These are phyloP conservation scores for Saturnia japonica DNA, from an alignment of 2,888 invertebrate species.

Conservation along the genomic window DNA sequence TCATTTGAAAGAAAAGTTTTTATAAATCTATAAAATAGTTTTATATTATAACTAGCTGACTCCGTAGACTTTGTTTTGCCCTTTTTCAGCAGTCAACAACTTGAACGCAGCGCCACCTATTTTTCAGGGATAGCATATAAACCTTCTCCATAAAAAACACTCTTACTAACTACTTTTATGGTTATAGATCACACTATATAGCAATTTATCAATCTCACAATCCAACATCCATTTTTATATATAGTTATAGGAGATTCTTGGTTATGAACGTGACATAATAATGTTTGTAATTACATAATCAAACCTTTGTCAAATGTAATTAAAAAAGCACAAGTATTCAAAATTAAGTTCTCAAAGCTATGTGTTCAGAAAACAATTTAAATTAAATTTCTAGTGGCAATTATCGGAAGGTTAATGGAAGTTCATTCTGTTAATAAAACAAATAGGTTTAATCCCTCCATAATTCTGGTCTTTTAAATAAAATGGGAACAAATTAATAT, in stretches of 20 bases:
- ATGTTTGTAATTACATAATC: neutral
- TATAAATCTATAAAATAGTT: too few species aligned
- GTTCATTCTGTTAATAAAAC: slow-evolving; percentile 21
- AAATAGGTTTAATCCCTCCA: slow-evolving; percentile 20
- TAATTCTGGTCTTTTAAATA: slow-evolving; percentile 16
- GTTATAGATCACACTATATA: too few species aligned
- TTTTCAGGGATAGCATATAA: too few species aligned
- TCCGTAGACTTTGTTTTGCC: too few species aligned
- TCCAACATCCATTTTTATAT: too few species aligned
- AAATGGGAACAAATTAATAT: slow-evolving; percentile 22
- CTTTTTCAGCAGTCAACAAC: too few species aligned
- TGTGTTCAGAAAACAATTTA: slow-evolving; percentile 29
- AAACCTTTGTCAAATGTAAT: neutral
- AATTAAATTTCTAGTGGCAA: slow-evolving; percentile 23
- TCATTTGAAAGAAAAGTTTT: too few species aligned
- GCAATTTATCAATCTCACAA: too few species aligned
- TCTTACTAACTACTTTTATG: too few species aligned
- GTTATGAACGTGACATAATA: neutral
- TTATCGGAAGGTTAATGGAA: slow-evolving; percentile 18
- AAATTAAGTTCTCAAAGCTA: slow-evolving; percentile 23
- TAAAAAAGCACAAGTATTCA: slow-evolving; percentile 13
- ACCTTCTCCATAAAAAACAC: too few species aligned
- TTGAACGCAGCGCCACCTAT: too few species aligned
- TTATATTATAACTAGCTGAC: too few species aligned
- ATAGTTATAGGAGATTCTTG: neutral